These are phyloP conservation scores for Portunus trituberculatus DNA, from an alignment of 1,140 invertebrate genomes.

Conservation along the genomic window DNA sequence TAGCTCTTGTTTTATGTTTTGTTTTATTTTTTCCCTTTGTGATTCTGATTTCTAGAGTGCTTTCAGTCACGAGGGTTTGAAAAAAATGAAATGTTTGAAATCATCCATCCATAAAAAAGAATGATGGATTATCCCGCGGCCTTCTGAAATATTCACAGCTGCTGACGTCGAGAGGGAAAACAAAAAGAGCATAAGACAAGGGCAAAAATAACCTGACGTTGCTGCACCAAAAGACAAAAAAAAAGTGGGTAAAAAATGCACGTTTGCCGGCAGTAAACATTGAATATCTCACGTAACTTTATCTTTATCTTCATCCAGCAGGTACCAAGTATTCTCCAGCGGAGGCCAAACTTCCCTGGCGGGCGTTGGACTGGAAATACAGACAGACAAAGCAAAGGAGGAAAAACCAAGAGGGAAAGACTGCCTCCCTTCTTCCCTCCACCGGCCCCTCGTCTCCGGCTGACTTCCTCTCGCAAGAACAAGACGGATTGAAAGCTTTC, in stretches of 20 bases:
- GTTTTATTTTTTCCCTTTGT: neutral
- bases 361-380: neutral
- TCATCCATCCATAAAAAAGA: neutral
- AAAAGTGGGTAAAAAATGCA: neutral
- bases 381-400: conserved; percentile 29
- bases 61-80: neutral
- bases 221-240: neutral
- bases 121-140: neutral
- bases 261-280: neutral
- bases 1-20: no score
- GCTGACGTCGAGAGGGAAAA: neutral
- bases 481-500: conserved; percentile 60
- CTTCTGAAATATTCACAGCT: neutral
- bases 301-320: neutral
- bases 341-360: neutral
- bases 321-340: conserved; percentile 6
- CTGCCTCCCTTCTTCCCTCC: neutral
- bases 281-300: neutral
- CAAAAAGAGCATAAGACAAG: neutral
- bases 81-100: neutral
- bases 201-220: neutral
- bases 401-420: neutral
- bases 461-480: conserved; percentile 32
- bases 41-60: neutral
- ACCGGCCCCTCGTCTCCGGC: neutral